Evolutionary conservation across 2,888 invertebrate species (phyloP).

Genomic region (Sarcophaga caerulescens): DNA sequence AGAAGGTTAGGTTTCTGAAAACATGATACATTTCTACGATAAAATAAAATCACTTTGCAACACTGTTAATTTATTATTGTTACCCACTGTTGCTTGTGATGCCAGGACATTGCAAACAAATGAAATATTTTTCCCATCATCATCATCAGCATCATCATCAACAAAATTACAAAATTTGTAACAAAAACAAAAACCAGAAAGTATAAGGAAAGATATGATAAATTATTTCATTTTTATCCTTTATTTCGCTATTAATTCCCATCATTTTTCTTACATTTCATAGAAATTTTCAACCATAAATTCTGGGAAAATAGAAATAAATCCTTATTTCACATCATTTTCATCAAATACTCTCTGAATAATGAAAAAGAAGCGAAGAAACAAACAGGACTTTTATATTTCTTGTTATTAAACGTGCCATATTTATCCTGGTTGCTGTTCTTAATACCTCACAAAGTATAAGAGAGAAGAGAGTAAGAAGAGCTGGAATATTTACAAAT

Average conservation of each 20-base stretch:
- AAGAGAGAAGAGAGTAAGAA: background rate
- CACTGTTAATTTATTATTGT: background rate
- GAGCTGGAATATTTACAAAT: background rate
- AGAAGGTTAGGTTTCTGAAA: too few species aligned
- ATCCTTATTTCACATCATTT: background rate
- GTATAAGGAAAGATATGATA: conserved; percentile 23
- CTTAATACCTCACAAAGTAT: too few species aligned
- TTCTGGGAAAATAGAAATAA: background rate
- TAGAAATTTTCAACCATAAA: background rate
- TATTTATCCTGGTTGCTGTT: too few species aligned
- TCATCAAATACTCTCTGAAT: background rate
- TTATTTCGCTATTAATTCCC: background rate
- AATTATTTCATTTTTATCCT: conserved; percentile 15
- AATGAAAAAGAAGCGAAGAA: background rate
- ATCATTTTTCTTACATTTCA: too few species aligned
- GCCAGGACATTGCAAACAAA: too few species aligned
- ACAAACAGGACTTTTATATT: background rate
- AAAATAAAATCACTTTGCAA: background rate
- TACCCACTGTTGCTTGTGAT: too few species aligned
- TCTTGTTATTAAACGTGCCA: background rate
- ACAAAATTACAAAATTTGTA: too few species aligned
- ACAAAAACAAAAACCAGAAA: too few species aligned
- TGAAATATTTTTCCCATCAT: background rate
- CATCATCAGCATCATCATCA: background rate
- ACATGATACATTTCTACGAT: too few species aligned